phyloP scores from a whole-genome alignment of 1,140 invertebrate genomes.

The Ridgeia piscesae region DNA sequence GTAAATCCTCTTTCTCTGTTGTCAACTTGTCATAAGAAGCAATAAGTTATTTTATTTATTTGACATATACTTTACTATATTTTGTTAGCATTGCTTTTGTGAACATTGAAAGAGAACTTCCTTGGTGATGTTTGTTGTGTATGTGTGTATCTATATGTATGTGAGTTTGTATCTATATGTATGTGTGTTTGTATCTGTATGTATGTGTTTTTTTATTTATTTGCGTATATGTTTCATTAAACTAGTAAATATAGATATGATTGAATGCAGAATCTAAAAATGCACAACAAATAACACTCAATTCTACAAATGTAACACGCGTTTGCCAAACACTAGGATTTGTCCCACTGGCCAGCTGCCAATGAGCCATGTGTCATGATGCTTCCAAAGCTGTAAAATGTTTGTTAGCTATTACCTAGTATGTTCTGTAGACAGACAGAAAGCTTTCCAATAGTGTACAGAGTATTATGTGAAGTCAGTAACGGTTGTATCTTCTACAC shows the following conservation, averaged over 20 bases:
- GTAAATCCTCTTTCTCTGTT: background rate
- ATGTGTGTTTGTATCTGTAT: background rate
- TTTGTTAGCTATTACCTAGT: background rate
- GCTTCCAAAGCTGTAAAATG: background rate
- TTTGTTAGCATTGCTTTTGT: too few species aligned
- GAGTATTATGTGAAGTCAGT: background rate
- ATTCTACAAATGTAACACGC: background rate
- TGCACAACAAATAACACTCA: background rate
- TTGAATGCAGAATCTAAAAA: background rate
- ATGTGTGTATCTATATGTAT: too few species aligned
- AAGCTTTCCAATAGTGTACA: background rate
- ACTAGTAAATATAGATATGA: background rate
- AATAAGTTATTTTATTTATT: too few species aligned
- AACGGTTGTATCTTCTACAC: background rate
- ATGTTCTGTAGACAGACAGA: background rate
- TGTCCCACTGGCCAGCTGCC: background rate
- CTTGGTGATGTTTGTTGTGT: too few species aligned
- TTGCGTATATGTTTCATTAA: background rate
- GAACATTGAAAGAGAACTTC: too few species aligned
- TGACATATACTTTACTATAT: too few species aligned
- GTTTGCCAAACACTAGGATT: background rate
- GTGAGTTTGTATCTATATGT: too few species aligned
- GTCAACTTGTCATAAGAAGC: too few species aligned
- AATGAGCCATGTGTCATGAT: background rate
- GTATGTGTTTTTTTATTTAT: background rate